Conservation (phyloP, 2,113 vertebrate species). For the Sorex araneus region DNA sequence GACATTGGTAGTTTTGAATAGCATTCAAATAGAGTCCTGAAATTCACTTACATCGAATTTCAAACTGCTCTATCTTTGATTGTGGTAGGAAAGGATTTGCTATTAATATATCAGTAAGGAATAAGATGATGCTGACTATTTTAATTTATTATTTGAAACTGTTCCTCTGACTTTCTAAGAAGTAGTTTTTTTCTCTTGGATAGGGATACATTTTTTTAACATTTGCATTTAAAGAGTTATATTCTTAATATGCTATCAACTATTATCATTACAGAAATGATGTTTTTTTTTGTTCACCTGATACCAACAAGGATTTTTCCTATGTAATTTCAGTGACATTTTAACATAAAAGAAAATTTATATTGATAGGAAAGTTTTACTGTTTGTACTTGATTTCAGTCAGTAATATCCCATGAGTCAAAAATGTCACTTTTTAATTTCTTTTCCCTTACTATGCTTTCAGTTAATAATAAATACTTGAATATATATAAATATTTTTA, state of each 20-base stretch:
- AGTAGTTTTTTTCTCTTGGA: no score
- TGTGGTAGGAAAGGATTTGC: no score
- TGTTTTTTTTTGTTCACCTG: no score
- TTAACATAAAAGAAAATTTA: background rate
- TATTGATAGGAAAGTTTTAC: background rate
- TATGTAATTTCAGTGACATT: background rate
- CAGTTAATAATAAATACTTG: background rate
- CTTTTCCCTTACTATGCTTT: background rate
- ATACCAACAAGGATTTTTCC: background rate
- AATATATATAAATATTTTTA: background rate
- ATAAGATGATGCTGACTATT: no score
- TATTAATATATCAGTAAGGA: no score
- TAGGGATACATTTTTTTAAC: background rate
- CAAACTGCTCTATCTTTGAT: no score
- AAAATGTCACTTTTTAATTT: background rate
- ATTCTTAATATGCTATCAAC: no score
- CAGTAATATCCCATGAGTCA: background rate
- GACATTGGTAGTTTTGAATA: background rate
- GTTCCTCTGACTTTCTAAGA: no score
- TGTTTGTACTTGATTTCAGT: background rate
- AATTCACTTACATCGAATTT: background rate
- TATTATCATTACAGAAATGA: no score
- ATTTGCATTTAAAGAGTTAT: background rate
- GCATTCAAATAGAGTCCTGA: background rate
- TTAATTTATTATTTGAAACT: no score